phyloP scores from a whole-genome alignment of 2,113 vertebrate species.

The Macquaria ambigua region DNA sequence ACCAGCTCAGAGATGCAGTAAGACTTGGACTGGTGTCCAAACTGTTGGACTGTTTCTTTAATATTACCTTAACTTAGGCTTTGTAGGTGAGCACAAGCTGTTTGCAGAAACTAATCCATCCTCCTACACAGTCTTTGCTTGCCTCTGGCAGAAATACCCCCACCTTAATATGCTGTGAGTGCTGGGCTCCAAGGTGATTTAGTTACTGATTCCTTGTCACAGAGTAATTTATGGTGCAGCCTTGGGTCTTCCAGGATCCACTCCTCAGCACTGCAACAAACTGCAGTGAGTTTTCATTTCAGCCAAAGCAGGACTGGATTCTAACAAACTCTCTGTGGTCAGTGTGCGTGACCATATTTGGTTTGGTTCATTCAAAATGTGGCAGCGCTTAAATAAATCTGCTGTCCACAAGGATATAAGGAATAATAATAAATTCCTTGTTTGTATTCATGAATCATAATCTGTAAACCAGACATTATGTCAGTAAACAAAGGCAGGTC shows the following conservation, averaged over 20 bases:
- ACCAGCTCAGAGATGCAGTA: neutral
- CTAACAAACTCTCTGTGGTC: neutral
- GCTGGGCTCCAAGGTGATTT: conserved; percentile 2
- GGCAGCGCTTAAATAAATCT: neutral
- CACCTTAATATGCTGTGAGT: neutral
- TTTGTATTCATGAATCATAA: neutral
- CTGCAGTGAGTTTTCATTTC: neutral
- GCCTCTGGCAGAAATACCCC: neutral
- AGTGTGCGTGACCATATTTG: neutral
- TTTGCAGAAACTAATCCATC: neutral
- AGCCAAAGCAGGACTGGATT: neutral
- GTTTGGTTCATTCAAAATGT: neutral
- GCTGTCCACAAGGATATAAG: too few relatives aligned
- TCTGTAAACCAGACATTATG: neutral
- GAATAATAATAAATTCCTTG: too few relatives aligned
- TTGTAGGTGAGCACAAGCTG: neutral
- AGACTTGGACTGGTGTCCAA: neutral
- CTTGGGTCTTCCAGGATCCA: neutral
- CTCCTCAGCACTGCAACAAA: neutral
- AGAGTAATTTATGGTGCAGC: conserved; percentile 9
- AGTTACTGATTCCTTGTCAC: conserved; percentile 22
- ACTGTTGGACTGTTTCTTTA: neutral
- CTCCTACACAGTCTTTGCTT: neutral
- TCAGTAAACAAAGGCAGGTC: neutral
- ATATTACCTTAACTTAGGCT: neutral